phyloP scores from a whole-genome alignment of 2,888 invertebrate genomes.

The Mayetiola destructor region DNA sequence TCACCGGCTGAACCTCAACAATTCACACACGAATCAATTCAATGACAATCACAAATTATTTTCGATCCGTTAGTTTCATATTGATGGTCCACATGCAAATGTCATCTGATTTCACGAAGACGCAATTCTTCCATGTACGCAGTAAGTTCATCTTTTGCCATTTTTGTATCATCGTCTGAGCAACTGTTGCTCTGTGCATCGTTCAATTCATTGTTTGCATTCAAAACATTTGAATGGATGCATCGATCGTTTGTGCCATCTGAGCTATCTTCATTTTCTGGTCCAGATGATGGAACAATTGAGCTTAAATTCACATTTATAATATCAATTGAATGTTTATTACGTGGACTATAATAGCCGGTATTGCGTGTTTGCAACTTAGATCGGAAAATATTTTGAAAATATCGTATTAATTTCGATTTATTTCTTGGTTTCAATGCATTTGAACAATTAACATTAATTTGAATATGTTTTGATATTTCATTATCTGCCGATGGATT shows the following conservation, averaged over 20 bases:
- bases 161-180: constrained; percentile 32
- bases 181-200: constrained; percentile 36
- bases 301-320: not conserved
- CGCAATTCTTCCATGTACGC: constrained; percentile 31
- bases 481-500: not conserved
- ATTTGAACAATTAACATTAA: not conserved
- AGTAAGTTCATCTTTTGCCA: constrained; percentile 36
- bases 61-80: not conserved
- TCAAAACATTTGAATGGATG: too few relatives aligned
- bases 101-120: constrained; percentile 16
- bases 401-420: not conserved
- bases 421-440: not conserved
- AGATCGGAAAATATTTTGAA: constrained; percentile 9
- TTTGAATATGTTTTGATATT: constrained; percentile 1
- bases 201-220: constrained; percentile 24
- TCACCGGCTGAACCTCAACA: too few relatives aligned
- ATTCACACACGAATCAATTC: too few relatives aligned
- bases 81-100: not conserved
- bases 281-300: not conserved
- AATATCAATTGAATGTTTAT: not conserved
- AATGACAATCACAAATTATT: too few relatives aligned
- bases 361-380: not conserved
- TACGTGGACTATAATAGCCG: constrained; percentile 14
- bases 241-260: too few relatives aligned
- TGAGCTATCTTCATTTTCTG: too few relatives aligned